Evolutionary conservation across 53 echinoderm and acorn worm species (phyloP), one percentile per base, ranked within the genome.

Genomic region (Holothuria leucospilota): DNA sequence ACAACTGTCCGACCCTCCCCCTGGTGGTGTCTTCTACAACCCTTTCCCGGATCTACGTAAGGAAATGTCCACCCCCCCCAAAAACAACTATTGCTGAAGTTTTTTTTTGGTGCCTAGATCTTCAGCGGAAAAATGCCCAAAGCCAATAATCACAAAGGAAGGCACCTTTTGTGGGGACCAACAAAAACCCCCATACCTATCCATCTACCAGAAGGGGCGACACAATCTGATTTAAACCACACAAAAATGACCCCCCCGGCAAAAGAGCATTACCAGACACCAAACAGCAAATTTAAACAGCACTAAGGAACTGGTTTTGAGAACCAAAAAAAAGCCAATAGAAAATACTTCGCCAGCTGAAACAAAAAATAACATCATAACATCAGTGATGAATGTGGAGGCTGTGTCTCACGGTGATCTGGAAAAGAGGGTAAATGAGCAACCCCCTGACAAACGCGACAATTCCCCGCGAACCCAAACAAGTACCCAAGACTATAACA

Each of bases 401-500:
- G 81, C 58, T 21, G 26, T 59, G n/a, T 81, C 58, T 81, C 26
- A 21, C 26, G 69, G 21, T 26, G 27, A 68, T 13, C 69, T 68
- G 69, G 27, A 68, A n/a, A 26, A 68, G 27, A 68, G 27, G 69
- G 13, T 68, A 26, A 25, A 20, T 68, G 69, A 68, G 25, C 69
- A n/a, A 20, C 69, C 69, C 27, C 69, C 69, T 13, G 58, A 59
- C 61, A 81, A 81, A 34, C 81, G 20, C 56, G 81, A 52, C 23
- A 27, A 52, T 81, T 81, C 61, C 24, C 58, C 16, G 12, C 58
- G 61, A 60, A 81, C 24, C 81, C 52, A n/a, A 77, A 38, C 46
- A 77, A 77, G 25, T 77, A 77, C 42, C 53, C 78, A 77, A 77
- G 53, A 77, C 21, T 40, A 42, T 77, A 77, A 77, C 53, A 77